Conservation (phyloP, 2,113 vertebrate species). For the Saguinus midas region DNA sequence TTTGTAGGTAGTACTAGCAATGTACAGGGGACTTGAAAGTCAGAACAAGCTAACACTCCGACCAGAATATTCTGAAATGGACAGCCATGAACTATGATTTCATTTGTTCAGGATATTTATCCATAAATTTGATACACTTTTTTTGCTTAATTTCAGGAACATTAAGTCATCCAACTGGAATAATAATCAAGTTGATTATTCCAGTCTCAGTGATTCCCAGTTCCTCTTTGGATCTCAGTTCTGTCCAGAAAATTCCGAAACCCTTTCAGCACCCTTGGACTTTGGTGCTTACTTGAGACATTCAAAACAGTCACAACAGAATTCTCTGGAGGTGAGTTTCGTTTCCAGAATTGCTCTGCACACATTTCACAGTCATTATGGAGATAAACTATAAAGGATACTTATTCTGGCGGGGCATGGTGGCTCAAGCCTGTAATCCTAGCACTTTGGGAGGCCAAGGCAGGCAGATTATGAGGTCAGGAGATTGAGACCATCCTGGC, state of each 20-base stretch:
- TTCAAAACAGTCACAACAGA: conserved; percentile 84
- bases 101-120: conserved; percentile 28
- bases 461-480: too few species aligned
- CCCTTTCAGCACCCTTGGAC: conserved; percentile 82
- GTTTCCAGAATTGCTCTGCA: not conserved
- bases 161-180: conserved; percentile 80
- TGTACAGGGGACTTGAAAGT: not conserved
- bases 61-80: conserved; percentile 37
- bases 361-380: not conserved
- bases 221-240: conserved; percentile 93
- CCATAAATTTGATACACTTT: not conserved
- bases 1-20: not conserved
- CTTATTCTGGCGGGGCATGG: not conserved
- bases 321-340: conserved; percentile 91
- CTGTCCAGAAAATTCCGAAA: conserved; percentile 89
- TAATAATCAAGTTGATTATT: conserved; percentile 83
- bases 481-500: too few species aligned
- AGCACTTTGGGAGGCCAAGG: too few species aligned
- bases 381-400: conserved; percentile 28
- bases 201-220: conserved; percentile 91
- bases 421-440: too few species aligned
- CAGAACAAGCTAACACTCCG: conserved; percentile 25
- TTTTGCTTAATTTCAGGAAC: conserved; percentile 76
- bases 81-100: conserved; percentile 29
- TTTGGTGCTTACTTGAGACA: conserved; percentile 80